Evolutionary conservation across 2,797 vertebrate species (phyloP).

Genomic region (Ctenopoma multispine): DNA sequence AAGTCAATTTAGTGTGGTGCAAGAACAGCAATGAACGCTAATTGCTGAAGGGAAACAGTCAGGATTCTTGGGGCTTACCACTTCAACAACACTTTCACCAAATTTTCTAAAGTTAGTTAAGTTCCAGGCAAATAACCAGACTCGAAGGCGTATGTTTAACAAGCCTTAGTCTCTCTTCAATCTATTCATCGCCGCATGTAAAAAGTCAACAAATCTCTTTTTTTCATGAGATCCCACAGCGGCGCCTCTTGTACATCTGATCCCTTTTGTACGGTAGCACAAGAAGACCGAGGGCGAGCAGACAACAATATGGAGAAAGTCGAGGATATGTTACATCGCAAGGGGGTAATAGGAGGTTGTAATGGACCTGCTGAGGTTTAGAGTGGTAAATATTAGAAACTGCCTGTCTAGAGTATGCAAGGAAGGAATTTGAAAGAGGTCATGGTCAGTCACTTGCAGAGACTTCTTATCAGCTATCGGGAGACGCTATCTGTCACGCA

Average conservation of each 20-base stretch:
- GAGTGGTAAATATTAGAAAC: constrained; percentile 57
- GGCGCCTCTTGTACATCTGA: constrained; percentile 80
- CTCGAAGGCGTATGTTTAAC: constrained; percentile 37
- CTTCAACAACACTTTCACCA: constrained; percentile 36
- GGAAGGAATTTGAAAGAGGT: constrained; percentile 67
- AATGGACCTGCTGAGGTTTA: constrained; percentile 55
- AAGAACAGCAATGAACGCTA: constrained; percentile 18
- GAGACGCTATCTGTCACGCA: constrained; percentile 69
- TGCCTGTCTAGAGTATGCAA: constrained; percentile 31
- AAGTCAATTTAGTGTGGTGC: constrained; percentile 2
- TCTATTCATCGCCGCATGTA: constrained; percentile 72
- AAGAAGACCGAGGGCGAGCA: constrained; percentile 60
- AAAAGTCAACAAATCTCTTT: constrained; percentile 72
- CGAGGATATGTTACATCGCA: constrained; percentile 76
- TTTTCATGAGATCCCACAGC: constrained; percentile 70
- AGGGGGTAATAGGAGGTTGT: constrained; percentile 57
- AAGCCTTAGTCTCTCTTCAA: constrained; percentile 47
- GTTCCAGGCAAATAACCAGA: constrained; percentile 19
- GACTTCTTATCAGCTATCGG: constrained; percentile 66
- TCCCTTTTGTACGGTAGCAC: constrained; percentile 75
- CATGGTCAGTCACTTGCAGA: constrained; percentile 54
- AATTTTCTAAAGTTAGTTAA: constrained; percentile 37
- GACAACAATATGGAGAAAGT: constrained; percentile 79
- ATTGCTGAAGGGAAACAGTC: constrained; percentile 30
- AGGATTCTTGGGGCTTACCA: constrained; percentile 42